Base-by-base conservation (phyloP, 2,888 invertebrate species). In the Scrobipalpa costella region DNA sequence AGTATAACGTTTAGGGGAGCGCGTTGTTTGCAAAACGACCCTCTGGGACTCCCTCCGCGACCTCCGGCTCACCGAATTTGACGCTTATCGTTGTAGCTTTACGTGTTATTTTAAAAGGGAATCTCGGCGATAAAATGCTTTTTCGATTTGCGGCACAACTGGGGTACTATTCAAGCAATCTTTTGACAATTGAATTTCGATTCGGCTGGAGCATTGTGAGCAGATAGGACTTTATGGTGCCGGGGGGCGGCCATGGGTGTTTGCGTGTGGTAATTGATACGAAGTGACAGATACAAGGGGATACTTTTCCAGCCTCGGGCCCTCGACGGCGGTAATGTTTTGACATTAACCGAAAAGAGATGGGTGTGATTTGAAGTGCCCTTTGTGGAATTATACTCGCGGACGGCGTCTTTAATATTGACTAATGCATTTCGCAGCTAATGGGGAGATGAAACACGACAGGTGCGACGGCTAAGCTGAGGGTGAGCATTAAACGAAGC, bases 281-380 rank as follows among this genome's bases (percentile, higher is more conserved):
- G 83, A 88, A 90, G 88, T 89, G 91, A 91, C 91, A 90, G 85
- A 80, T 77, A 81, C 84, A 76, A 84, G 88, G 90, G 90, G 88
- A 79, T 81, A 83, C 83, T 81, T 79, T 81, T 80, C 73, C 86
- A 83, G 88, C 87, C 88, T 85, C 84, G 80, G 84, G 84, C 77
- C 73, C 76, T 71, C 66, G 79, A 81, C 84, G 83, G 83, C 78
- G 82, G 85, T 84, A 83, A 85, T 90, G 88, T 90, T 90, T 88
- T 91, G 91, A 90, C 90, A 89, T 90, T 80, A 80, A 85, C 81
- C 85, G 83, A 88, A 85, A 85, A 83, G 86, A 85, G 86, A 87
- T 88, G 90, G 90, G 90, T 90, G 91, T 90, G 91, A 90, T 90
- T 90, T 90, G 88, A 85, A 91, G 90, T 86, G 91, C 89, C 89